These are phyloP conservation scores for Muscina levida DNA, from an alignment of 2,888 invertebrate species.

Conservation along the genomic window DNA sequence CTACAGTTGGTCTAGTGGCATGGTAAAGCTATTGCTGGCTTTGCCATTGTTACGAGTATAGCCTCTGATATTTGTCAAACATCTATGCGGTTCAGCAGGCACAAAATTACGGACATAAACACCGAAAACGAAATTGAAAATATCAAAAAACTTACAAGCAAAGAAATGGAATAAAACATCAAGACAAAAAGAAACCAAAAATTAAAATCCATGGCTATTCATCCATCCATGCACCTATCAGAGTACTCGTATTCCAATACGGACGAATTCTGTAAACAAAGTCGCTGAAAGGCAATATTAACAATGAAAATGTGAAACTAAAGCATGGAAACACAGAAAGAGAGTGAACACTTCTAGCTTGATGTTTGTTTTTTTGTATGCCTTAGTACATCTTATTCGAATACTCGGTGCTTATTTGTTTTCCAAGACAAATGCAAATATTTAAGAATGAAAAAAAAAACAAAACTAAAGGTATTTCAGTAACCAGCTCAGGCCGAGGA, in stretches of 20 bases:
- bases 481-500: too few species aligned
- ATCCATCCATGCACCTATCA: too few species aligned
- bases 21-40: too few species aligned
- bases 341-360: neutral
- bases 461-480: too few species aligned
- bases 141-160: neutral
- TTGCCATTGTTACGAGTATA: slow-evolving; percentile 2
- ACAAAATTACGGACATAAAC: slow-evolving; percentile 14
- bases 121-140: slow-evolving; percentile 21
- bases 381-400: slow-evolving; percentile 10
- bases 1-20: too few species aligned
- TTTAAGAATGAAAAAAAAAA: neutral
- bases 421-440: slow-evolving; percentile 28
- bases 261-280: slow-evolving; percentile 2
- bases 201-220: neutral
- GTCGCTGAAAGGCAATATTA: slow-evolving; percentile 34
- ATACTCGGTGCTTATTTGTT: slow-evolving; percentile 16
- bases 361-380: slow-evolving; percentile 16
- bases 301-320: slow-evolving; percentile 22
- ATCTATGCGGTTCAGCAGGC: neutral
- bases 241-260: too few species aligned
- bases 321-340: slow-evolving; percentile 1
- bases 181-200: slow-evolving; percentile 7
- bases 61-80: slow-evolving; percentile 1
- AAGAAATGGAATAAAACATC: neutral